A percentile compares a stretch with the other conserved stretches of the same genome.
Evolutionary conservation across 2,797 vertebrate genomes (phyloP).

Genomic region (Salarias fasciatus): DNA sequence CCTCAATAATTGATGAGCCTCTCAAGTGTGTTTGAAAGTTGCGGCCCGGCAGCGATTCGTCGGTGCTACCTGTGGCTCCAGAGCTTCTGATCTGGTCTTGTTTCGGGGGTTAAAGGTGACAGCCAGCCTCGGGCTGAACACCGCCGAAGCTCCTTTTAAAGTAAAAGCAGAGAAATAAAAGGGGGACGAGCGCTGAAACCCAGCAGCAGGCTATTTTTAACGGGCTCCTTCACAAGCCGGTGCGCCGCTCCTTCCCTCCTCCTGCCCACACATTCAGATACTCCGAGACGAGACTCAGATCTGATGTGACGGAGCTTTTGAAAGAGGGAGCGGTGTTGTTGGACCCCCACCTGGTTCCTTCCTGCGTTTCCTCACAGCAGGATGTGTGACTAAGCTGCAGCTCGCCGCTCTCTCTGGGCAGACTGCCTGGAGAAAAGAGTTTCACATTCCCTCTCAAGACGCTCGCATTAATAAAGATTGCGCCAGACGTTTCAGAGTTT

Average conservation of each 20-base stretch:
- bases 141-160: slow-evolving; percentile 24
- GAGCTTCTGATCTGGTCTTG: slow-evolving; percentile 39
- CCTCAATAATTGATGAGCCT: slow-evolving; percentile 52
- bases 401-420: slow-evolving; percentile 33
- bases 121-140: slow-evolving; percentile 45
- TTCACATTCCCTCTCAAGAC: slow-evolving; percentile 52
- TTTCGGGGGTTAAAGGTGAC: slow-evolving; percentile 53
- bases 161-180: slow-evolving; percentile 21
- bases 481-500: slow-evolving; percentile 25
- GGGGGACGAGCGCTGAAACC: slow-evolving; percentile 12
- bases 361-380: slow-evolving; percentile 37
- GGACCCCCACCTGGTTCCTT: slow-evolving; percentile 54
- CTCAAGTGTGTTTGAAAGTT: slow-evolving; percentile 43
- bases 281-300: slow-evolving; percentile 24
- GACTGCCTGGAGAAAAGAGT: slow-evolving; percentile 37
- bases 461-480: slow-evolving; percentile 54
- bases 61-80: slow-evolving; percentile 34
- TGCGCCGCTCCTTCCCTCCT: not conserved
- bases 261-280: slow-evolving; percentile 13
- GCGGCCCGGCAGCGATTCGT: slow-evolving; percentile 41
- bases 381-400: slow-evolving; percentile 44
- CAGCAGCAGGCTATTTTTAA: slow-evolving; percentile 24
- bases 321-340: slow-evolving; percentile 34
- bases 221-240: slow-evolving; percentile 5
- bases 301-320: slow-evolving; percentile 27